A percentile compares a stretch with the other conserved stretches of the same genome.
These are phyloP conservation scores for Ciconia boyciana DNA, from an alignment of 2,113 vertebrate species.

Conservation along the genomic window DNA sequence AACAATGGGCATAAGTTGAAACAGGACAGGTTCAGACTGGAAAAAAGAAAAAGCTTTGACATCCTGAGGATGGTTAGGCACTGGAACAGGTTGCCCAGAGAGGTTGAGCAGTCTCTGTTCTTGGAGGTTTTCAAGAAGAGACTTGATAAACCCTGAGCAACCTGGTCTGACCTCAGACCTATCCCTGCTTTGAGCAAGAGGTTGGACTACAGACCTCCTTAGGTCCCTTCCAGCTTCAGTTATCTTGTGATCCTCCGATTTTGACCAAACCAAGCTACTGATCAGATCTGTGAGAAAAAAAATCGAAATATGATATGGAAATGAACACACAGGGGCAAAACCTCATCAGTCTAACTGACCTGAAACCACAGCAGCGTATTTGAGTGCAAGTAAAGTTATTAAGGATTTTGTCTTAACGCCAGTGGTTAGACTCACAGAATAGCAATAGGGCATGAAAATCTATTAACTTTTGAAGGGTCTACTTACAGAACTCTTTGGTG, in stretches of 20 bases:
- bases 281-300: background rate
- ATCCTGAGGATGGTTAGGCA: background rate
- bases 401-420: background rate
- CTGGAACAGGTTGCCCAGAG: background rate
- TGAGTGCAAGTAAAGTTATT: background rate
- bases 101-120: background rate
- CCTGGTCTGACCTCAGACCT: background rate
- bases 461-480: background rate
- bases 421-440: background rate
- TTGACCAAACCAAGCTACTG: background rate
- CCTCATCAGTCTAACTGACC: background rate
- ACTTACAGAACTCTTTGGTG: background rate
- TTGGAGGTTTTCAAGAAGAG: background rate
- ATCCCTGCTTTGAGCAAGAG: background rate
- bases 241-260: background rate
- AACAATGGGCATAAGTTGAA: rapidly evolving
- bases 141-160: background rate
- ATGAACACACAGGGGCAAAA: background rate
- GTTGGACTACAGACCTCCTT: background rate
- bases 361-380: background rate
- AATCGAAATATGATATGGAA: background rate
- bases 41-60: background rate
- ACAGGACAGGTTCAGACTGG: background rate
- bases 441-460: background rate
- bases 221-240: background rate